Evolutionary conservation across 2,113 vertebrate species (phyloP).

Genomic region (Tragelaphus scriptus): DNA sequence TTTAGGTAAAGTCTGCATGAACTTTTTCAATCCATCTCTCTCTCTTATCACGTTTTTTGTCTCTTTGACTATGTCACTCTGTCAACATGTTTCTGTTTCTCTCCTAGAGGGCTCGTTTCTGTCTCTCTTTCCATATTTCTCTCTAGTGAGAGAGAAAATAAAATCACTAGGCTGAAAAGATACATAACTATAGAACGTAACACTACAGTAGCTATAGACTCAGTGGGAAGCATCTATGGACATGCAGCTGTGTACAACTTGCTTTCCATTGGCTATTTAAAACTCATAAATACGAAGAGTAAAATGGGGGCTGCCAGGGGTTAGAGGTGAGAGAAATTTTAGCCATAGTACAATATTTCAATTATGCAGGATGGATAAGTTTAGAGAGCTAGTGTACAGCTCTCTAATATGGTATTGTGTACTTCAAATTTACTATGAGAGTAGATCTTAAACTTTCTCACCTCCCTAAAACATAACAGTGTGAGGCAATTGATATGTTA

Average conservation of each 20-base stretch:
- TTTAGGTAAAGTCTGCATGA: background rate
- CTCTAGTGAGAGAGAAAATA: background rate
- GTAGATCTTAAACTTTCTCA: background rate
- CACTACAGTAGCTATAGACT: background rate
- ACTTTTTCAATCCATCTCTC: background rate
- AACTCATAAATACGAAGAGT: background rate
- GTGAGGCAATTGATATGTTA: background rate
- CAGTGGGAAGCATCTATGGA: background rate
- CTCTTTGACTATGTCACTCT: background rate
- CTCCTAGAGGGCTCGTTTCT: background rate
- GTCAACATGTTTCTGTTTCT: background rate
- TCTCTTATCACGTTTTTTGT: background rate
- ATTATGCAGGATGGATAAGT: background rate
- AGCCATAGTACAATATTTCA: background rate
- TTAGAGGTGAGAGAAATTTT: background rate
- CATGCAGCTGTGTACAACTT: background rate
- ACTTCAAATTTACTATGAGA: background rate
- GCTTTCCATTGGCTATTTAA: background rate
- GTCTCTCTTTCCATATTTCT: background rate
- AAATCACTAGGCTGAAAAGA: background rate
- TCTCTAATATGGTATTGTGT: background rate
- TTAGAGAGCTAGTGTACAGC: background rate
- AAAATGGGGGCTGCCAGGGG: background rate
- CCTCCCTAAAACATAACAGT: background rate
- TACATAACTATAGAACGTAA: background rate